A percentile compares a stretch with the other conserved stretches of the same genome.
phyloP scores from a whole-genome alignment of 2,888 invertebrate genomes.

The Eupithecia pulchellata region DNA sequence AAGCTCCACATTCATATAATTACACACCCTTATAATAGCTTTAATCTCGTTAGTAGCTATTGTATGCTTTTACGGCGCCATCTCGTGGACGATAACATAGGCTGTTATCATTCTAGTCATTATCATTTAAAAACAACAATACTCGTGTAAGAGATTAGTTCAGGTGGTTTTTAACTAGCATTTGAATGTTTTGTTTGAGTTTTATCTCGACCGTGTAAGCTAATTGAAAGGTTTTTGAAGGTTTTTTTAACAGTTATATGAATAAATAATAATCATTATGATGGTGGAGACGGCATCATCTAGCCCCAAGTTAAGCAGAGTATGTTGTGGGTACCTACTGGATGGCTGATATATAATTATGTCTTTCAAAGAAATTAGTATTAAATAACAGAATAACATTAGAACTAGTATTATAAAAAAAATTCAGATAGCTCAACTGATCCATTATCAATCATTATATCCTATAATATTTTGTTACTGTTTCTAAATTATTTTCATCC shows the following conservation, averaged over 20 bases:
- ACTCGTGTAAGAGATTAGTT: slow-evolving; percentile 10
- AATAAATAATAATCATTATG: no score
- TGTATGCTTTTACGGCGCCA: slow-evolving; percentile 27
- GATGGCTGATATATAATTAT: no score
- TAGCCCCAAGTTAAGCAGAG: no score
- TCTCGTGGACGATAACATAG: slow-evolving; percentile 27
- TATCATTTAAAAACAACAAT: slow-evolving; percentile 25
- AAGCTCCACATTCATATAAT: slow-evolving; percentile 21
- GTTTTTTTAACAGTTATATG: not conserved
- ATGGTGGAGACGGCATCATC: no score
- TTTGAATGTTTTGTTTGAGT: not conserved
- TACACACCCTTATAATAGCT: slow-evolving; percentile 31
- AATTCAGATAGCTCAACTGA: no score
- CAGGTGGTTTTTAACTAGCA: not conserved
- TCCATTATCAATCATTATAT: no score
- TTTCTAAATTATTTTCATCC: no score
- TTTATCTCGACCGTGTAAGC: not conserved
- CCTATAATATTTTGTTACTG: no score
- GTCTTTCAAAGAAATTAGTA: no score
- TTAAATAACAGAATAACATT: no score
- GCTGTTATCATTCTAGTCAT: slow-evolving; percentile 26
- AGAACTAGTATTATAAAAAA: no score
- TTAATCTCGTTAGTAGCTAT: slow-evolving; percentile 37
- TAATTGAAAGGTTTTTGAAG: not conserved
- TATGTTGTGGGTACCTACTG: no score